Evolutionary conservation across 2,797 vertebrate genomes (phyloP).

Genomic region (Thripadectes ignobilis): DNA sequence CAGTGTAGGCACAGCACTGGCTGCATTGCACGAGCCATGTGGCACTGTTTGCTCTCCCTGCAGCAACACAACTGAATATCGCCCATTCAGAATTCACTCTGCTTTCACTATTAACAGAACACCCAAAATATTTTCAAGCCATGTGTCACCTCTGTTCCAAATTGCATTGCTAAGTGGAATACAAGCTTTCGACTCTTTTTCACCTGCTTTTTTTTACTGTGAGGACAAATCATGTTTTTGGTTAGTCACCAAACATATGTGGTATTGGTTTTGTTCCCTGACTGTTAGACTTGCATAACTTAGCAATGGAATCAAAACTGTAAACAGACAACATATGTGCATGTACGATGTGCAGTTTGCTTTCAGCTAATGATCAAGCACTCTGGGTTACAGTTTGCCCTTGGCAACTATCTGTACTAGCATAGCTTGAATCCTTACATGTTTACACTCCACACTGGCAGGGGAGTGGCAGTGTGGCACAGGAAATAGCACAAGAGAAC

Average conservation of each 20-base stretch:
- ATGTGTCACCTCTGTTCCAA: neutral
- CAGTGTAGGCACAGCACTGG: neutral
- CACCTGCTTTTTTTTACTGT: neutral
- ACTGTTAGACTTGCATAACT: slow-evolving; percentile 62
- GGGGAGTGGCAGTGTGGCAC: slow-evolving; percentile 29
- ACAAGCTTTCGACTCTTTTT: neutral
- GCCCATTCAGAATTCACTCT: neutral
- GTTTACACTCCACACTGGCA: slow-evolving; percentile 20
- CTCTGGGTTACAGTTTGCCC: slow-evolving; percentile 56
- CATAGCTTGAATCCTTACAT: slow-evolving; percentile 40
- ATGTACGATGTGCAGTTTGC: slow-evolving; percentile 24
- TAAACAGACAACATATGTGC: slow-evolving; percentile 62
- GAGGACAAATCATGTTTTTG: neutral
- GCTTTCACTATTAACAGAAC: neutral
- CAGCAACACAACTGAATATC: slow-evolving; percentile 2
- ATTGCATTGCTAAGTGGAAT: neutral
- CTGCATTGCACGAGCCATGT: neutral
- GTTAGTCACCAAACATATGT: slow-evolving; percentile 39
- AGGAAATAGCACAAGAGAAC: neutral
- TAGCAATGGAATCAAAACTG: slow-evolving; percentile 53
- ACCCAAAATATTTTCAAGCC: slow-evolving; percentile 18
- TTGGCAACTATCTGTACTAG: slow-evolving; percentile 54
- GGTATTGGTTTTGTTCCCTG: slow-evolving; percentile 37
- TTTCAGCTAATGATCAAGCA: slow-evolving; percentile 66
- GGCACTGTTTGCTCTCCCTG: neutral